phyloP scores from a whole-genome alignment of 2,113 vertebrate species.

The Poeciliopsis turrubarensis region DNA sequence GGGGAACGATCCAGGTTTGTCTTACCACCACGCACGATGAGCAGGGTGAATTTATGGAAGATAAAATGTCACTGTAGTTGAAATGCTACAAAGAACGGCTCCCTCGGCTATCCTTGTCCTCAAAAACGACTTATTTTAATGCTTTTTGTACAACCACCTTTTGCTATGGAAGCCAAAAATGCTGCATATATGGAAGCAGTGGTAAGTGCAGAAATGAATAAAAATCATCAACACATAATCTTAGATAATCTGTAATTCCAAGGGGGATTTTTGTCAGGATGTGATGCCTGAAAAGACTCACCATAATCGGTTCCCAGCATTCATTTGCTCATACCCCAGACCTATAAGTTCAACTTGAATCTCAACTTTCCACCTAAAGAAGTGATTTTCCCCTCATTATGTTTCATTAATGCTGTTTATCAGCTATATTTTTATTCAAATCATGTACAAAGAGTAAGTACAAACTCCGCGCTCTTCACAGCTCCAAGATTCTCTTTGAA shows the following conservation, averaged over 20 bases:
- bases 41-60: not conserved
- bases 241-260: not conserved
- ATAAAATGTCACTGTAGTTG: not conserved
- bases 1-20: not conserved
- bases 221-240: not conserved
- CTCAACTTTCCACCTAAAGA: slow-evolving; percentile 20
- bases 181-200: not conserved
- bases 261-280: not conserved
- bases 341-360: not conserved
- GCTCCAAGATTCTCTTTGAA: slow-evolving; percentile 95
- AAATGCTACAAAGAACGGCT: not conserved
- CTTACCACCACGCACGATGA: not conserved
- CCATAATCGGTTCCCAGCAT: too few relatives aligned
- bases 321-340: not conserved
- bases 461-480: slow-evolving; percentile 88
- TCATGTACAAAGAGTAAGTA: slow-evolving; percentile 88
- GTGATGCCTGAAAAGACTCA: not conserved
- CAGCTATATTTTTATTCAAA: slow-evolving; percentile 83
- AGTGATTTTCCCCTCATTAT: slow-evolving; percentile 27
- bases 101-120: not conserved
- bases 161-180: not conserved
- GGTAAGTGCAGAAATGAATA: not conserved
- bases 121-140: not conserved
- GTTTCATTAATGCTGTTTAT: slow-evolving; percentile 30
- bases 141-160: not conserved